These are phyloP conservation scores for Oligia strigilis DNA, from an alignment of 2,888 invertebrate species.

Conservation along the genomic window DNA sequence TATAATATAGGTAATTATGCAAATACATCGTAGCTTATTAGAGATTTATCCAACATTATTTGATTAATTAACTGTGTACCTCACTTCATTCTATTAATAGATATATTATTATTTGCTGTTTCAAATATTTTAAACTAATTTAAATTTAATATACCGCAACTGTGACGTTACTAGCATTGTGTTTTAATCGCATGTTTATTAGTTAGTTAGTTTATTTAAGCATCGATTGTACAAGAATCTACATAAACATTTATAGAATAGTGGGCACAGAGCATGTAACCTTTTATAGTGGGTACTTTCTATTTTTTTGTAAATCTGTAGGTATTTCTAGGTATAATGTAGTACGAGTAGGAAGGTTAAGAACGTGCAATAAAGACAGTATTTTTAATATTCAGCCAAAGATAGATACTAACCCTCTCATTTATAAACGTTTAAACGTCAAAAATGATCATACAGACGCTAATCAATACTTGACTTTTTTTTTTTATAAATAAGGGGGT, in stretches of 20 bases:
- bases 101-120: too few species aligned
- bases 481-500: not conserved
- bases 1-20: too few species aligned
- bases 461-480: not conserved
- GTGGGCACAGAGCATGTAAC: too few species aligned
- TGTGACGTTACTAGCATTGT: constrained; percentile 10
- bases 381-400: not conserved
- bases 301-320: constrained; percentile 11
- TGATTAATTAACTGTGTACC: not conserved
- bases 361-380: not conserved
- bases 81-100: not conserved
- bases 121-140: not conserved
- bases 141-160: not conserved
- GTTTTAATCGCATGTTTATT: constrained; percentile 28
- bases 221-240: constrained; percentile 21
- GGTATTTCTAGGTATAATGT: not conserved
- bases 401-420: not conserved
- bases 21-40: not conserved
- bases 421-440: not conserved
- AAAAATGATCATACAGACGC: not conserved
- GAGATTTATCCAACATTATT: not conserved
- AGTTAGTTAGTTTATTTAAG: not conserved
- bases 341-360: too few species aligned
- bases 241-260: constrained; percentile 3
- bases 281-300: constrained; percentile 16